Evolutionary conservation across 1,140 invertebrate genomes (phyloP), one percentile per base, ranked within the genome.

Genomic region (Lordiphosa clarofinis): DNA sequence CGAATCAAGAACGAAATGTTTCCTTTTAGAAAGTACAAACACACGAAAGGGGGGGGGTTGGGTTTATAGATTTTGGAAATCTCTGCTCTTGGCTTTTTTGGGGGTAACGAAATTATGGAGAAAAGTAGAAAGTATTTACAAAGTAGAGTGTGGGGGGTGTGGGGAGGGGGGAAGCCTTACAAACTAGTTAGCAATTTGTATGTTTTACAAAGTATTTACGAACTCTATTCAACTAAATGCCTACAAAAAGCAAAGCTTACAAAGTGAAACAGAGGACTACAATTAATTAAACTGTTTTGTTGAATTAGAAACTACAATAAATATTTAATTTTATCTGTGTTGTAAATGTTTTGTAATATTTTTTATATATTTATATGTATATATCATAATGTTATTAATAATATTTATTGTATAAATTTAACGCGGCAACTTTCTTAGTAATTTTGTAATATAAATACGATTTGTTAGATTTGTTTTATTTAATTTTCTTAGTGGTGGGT

Each of bases 1-100:
- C 56, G 64, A 71, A 61, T 56, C 60, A 57, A 79, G 54, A 82
- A 82, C 71, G 40, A 75, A 82, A 75, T 57, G 65, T 68, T 63
- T 84, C 84, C 78, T 82, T 82, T 84, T 73, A 82, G 73, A 82
- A 82, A 82, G 72, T 82, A 78, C 73, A 82, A 76, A 82, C 64
- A 79, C 78, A 81, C 76, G 76, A 63, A 64, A 63, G 68, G 72
- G 73, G 69, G 68, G 72, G 69, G 68, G 72, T 69, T 65, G 68
- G 72, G 69, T 74, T 84, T 84, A 84, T 78, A 84, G 78, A 84
- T 84, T 84, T 84, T 84, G 57, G 69, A 84, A 84, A 84, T 84
- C 78, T 84, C 57, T 68, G 75, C 70, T 74, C 76, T 82, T 82
- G 78, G 76, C 76, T 84, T 72, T 82, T 81, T 15, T 15, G 15